Base-by-base conservation (phyloP, 64 coral and sea anemone genomes). In the Astreopora myriophthalma region DNA sequence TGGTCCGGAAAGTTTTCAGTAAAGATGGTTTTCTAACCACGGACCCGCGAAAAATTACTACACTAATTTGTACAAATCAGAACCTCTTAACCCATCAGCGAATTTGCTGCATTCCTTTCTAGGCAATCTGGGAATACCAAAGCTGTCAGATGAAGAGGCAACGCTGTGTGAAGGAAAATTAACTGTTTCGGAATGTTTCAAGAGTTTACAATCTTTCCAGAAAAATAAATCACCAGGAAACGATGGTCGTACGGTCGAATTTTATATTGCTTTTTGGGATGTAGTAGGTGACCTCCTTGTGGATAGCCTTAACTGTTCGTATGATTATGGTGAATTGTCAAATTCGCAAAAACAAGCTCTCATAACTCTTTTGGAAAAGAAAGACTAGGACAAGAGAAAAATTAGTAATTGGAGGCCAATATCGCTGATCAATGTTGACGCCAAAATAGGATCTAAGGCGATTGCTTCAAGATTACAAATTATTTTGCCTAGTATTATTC, bases 201-300 rank as follows among this genome's bases (percentile, higher is more conserved):
- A 64, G 20, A 85, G 80, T 38, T 34, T 63, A 14, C 52, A 60
- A 31, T 40, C 25, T 36, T 62, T 85, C 24, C 27, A 60, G 12
- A 67, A 33, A 13, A 64, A 61, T 33, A 85, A 63, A 85, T 57
- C 80, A 22, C 80, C 80, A 20, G 80, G 80, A 62, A 67, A 19
- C 12, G 57, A 85, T 63, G 55, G 80, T 19, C 28, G 29, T 19
- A 85, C 48, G 20, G 60, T 62, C 28, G 80, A 85, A 85, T 85
- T 64, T 85, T 85, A 83, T 83, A 55, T 57, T 6, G 76, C 22
- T 24, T 83, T 83, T 39, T 83, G 79, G 79, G 6, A 52, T 83
- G 48, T 12, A 25, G 10, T 83, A 27, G 48, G 48, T 35, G 3
- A 52, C 3, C 22, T 29, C n/a, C 24, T 83, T 3, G 79, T 51